These are phyloP conservation scores for Prenolepis imparis DNA, from an alignment of 2,888 invertebrate genomes.

Conservation along the genomic window DNA sequence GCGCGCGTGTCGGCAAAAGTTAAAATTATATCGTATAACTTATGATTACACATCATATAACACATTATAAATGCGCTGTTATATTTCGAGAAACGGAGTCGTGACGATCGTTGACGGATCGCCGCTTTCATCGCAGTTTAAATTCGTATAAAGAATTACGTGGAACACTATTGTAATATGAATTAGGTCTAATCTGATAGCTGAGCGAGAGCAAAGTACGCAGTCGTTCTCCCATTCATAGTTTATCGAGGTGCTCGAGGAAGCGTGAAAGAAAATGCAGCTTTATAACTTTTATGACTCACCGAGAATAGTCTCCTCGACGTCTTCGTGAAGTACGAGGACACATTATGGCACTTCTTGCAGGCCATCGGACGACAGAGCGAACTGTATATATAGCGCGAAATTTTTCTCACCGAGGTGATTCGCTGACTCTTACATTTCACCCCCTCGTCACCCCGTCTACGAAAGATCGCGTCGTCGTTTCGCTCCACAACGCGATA, in stretches of 20 bases:
- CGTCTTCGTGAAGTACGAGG: constrained; percentile 60
- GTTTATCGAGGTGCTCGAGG: background rate
- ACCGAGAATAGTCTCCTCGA: constrained; percentile 69
- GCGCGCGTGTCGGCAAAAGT: background rate
- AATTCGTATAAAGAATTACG: background rate
- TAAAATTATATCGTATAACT: constrained; percentile 27
- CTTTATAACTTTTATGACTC: constrained; percentile 52
- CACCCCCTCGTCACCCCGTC: background rate
- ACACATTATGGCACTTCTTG: constrained; percentile 52
- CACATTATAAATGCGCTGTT: background rate
- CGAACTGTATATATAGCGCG: background rate
- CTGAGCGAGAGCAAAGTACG: background rate
- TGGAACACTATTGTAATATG: background rate
- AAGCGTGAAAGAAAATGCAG: background rate
- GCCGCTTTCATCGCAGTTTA: no score
- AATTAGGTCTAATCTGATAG: background rate
- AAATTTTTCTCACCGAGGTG: constrained; percentile 18
- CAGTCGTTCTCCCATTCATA: background rate
- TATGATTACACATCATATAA: background rate
- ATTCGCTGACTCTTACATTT: constrained; percentile 36
- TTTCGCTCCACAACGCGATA: background rate
- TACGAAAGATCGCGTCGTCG: background rate
- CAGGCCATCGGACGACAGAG: constrained; percentile 60
- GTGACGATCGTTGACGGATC: background rate
- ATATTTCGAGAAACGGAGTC: background rate